These are phyloP conservation scores for Ascaphus truei DNA, from an alignment of 2,113 vertebrate genomes.

Conservation along the genomic window DNA sequence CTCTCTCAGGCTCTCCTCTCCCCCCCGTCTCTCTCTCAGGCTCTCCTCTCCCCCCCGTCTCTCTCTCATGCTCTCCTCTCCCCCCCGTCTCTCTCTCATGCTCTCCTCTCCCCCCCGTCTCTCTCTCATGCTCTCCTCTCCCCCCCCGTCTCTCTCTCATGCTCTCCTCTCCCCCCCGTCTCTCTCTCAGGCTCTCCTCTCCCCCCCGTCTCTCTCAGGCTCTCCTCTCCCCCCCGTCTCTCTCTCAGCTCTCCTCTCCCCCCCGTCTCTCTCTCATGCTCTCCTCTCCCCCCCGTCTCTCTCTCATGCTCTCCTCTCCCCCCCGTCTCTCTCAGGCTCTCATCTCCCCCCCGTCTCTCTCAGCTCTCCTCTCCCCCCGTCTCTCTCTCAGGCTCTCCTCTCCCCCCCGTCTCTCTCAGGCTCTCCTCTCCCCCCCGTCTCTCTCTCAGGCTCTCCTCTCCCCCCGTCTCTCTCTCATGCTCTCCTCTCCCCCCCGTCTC, in stretches of 20 bases:
- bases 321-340: background rate
- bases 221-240: background rate
- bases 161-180: background rate
- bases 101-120: constrained; percentile 68
- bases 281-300: background rate
- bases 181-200: too few species aligned
- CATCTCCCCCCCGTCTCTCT: background rate
- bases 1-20: background rate
- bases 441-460: background rate
- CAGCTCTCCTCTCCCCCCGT: too few species aligned
- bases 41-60: too few species aligned
- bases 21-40: background rate
- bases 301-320: constrained; percentile 63
- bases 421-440: constrained; percentile 34
- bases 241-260: too few species aligned
- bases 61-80: background rate
- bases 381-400: background rate
- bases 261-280: background rate
- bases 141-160: background rate
- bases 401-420: constrained; percentile 39
- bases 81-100: constrained; percentile 34
- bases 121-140: too few species aligned
- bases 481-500: constrained; percentile 55
- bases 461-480: constrained; percentile 42
- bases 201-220: background rate